A percentile compares a stretch with the other conserved stretches of the same genome.
Conservation (phyloP, 2,797 vertebrate species). For the Pogonophryne albipinna region DNA sequence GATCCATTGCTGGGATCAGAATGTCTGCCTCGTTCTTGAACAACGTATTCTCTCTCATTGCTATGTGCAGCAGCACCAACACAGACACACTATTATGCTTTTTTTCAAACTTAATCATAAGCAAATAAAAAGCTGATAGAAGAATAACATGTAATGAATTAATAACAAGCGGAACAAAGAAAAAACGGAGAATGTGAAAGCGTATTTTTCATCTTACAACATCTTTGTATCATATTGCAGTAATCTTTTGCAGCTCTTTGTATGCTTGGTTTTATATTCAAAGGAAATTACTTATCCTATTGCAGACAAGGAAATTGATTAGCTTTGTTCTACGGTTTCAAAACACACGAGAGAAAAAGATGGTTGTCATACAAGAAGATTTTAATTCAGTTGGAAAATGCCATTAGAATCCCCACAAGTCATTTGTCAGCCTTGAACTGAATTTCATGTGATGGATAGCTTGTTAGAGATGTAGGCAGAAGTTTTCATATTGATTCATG, state of each 20-base stretch:
- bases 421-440: conserved; percentile 58
- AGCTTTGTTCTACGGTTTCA: conserved; percentile 60
- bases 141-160: conserved; percentile 43
- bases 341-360: conserved; percentile 47
- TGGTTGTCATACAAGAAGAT: conserved; percentile 52
- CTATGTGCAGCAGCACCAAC: neutral
- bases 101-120: conserved; percentile 11
- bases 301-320: conserved; percentile 40
- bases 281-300: conserved; percentile 46
- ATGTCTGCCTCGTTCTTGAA: conserved; percentile 3
- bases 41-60: neutral
- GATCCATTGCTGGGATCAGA: conserved; percentile 10
- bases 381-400: conserved; percentile 66
- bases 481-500: conserved; percentile 75
- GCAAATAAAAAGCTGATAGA: conserved; percentile 39
- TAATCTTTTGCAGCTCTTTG: conserved; percentile 26
- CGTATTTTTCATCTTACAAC: conserved; percentile 42
- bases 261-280: conserved; percentile 43
- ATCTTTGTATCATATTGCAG: conserved; percentile 33
- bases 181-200: neutral
- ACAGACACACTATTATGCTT: neutral
- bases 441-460: conserved; percentile 68
- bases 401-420: conserved; percentile 67
- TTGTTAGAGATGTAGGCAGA: conserved; percentile 70
- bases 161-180: conserved; percentile 47